Conservation (phyloP, 2,797 vertebrate genomes). For the Etheostoma nigrum region DNA sequence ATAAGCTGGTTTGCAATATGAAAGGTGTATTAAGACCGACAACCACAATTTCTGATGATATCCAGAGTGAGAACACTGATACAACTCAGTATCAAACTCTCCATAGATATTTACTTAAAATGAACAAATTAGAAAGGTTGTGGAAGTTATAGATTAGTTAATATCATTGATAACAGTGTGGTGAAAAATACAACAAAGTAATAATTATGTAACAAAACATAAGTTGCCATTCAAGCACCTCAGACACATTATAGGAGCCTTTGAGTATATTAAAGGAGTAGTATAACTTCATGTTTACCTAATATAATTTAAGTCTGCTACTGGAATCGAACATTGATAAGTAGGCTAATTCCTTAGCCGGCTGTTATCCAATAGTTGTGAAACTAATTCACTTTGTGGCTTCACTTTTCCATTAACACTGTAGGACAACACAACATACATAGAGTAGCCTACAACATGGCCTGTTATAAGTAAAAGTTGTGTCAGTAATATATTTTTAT, state of each 20-base stretch:
- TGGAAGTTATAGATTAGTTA: neutral
- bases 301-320: neutral
- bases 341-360: neutral
- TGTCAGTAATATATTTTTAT: neutral
- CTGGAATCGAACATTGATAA: conserved; percentile 3
- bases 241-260: neutral
- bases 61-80: neutral
- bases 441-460: neutral
- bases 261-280: neutral
- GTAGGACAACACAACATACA: neutral
- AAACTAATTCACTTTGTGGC: conserved; percentile 10
- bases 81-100: neutral
- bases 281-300: neutral
- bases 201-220: neutral
- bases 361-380: conserved; percentile 11
- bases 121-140: neutral
- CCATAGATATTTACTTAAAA: neutral
- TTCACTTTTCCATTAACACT: neutral
- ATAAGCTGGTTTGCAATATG: conserved; percentile 52
- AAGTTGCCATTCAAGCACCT: neutral
- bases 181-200: neutral
- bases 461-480: neutral
- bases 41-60: conserved; percentile 12
- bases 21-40: conserved; percentile 35
- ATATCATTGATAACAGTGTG: neutral